Conservation (phyloP, 2,113 vertebrate genomes). For the Coturnix japonica region DNA sequence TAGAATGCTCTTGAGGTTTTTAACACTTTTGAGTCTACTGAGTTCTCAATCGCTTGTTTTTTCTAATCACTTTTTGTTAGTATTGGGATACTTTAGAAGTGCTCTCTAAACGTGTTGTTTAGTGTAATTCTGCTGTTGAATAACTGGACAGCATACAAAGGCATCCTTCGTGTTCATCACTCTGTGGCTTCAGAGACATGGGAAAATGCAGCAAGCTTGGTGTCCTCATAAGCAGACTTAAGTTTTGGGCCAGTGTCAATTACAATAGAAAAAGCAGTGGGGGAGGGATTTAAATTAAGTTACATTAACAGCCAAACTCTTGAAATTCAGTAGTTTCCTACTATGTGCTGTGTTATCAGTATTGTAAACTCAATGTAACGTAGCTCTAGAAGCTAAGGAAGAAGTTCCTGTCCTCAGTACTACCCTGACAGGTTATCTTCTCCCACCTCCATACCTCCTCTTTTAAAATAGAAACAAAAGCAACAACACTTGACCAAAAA, state of each 20-base stretch:
- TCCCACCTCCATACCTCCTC: neutral
- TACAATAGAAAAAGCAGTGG: conserved; percentile 21
- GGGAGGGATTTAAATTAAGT: conserved; percentile 33
- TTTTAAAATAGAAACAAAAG: neutral
- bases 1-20: neutral
- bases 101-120: neutral
- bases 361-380: conserved; percentile 32
- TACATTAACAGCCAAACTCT: conserved; percentile 33
- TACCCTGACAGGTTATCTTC: neutral
- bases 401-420: neutral
- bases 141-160: neutral
- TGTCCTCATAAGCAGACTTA: neutral
- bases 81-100: neutral
- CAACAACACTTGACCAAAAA: neutral
- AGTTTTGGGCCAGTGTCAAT: conserved; percentile 11
- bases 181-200: neutral
- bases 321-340: conserved; percentile 56
- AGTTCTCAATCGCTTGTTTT: neutral
- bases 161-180: neutral
- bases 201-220: neutral
- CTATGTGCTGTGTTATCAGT: neutral
- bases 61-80: neutral
- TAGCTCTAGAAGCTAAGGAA: neutral
- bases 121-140: neutral
- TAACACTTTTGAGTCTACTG: neutral